Percentiles rank a stretch among this genome's conserved stretches.
These are phyloP conservation scores for Epirrhoe alternata DNA, from an alignment of 2,888 invertebrate species.

Conservation along the genomic window DNA sequence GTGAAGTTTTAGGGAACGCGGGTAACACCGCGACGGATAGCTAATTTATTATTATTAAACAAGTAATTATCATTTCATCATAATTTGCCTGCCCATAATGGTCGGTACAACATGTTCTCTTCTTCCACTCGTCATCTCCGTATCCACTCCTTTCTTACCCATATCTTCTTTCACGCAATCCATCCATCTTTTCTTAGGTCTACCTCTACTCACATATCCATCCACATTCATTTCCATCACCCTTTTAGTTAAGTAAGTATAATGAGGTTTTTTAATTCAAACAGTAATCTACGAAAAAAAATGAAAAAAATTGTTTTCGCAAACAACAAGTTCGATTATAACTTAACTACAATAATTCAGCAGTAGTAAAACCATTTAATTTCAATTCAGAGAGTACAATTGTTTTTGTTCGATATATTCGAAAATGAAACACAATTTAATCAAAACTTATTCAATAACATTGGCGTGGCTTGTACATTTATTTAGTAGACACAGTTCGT, in stretches of 20 bases:
- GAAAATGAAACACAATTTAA: conserved; percentile 18
- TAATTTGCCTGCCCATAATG: too few species aligned
- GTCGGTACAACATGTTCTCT: too few species aligned
- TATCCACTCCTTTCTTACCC: too few species aligned
- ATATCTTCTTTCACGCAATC: too few species aligned
- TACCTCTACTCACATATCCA: too few species aligned
- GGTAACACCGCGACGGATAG: too few species aligned
- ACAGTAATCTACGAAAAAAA: neutral
- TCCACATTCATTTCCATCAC: too few species aligned
- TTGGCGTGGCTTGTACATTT: conserved; percentile 8
- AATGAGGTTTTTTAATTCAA: neutral
- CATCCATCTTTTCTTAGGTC: too few species aligned
- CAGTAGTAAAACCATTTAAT: conserved; percentile 18
- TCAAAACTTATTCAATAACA: conserved; percentile 26
- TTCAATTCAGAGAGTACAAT: conserved; percentile 8
- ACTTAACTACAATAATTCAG: neutral
- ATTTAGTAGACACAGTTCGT: neutral
- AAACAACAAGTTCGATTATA: neutral
- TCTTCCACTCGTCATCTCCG: too few species aligned
- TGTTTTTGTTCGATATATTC: conserved; percentile 17
- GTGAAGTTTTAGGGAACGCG: too few species aligned
- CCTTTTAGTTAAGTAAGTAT: neutral
- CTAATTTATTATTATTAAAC: too few species aligned
- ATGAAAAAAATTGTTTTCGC: neutral
- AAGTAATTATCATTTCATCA: too few species aligned